These are phyloP conservation scores for Petrocephalus schoutedeni DNA, from an alignment of 2,797 vertebrate genomes.

Conservation along the genomic window DNA sequence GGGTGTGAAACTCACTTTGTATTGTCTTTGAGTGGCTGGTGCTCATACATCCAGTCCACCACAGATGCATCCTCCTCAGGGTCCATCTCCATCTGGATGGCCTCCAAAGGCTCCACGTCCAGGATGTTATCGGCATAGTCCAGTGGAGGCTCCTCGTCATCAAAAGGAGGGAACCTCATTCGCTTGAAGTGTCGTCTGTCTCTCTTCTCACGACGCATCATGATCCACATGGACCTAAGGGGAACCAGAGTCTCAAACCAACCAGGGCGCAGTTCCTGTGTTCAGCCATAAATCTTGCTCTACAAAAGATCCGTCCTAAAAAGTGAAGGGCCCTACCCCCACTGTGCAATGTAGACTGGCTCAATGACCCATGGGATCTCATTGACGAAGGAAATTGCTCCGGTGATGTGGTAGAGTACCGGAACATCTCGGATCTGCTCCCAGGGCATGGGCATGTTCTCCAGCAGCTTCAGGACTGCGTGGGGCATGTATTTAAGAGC, in stretches of 20 bases:
- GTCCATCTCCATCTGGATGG: conserved; percentile 96
- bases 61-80: conserved; percentile 85
- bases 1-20: conserved; percentile 68
- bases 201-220: conserved; percentile 98
- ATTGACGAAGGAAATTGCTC: conserved; percentile 97
- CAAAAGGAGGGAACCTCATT: conserved; percentile 96
- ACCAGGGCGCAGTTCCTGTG: not conserved
- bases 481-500: conserved; percentile 99
- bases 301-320: not conserved
- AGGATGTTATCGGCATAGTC: conserved; percentile 98
- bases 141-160: conserved; percentile 93
- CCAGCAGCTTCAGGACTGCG: conserved; percentile 91
- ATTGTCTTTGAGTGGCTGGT: conserved; percentile 90
- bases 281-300: not conserved
- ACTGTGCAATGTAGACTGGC: conserved; percentile 96
- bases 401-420: conserved; percentile 95
- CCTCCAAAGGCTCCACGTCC: conserved; percentile 95
- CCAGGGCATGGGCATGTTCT: conserved; percentile 99
- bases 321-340: conserved; percentile 72
- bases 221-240: conserved; percentile 95
- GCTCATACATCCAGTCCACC: conserved; percentile 94
- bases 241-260: not conserved
- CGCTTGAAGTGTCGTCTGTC: conserved; percentile 96
- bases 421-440: conserved; percentile 97
- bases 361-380: conserved; percentile 99